Conservation (phyloP, 2,113 vertebrate species). For the Sula dactylatra region DNA sequence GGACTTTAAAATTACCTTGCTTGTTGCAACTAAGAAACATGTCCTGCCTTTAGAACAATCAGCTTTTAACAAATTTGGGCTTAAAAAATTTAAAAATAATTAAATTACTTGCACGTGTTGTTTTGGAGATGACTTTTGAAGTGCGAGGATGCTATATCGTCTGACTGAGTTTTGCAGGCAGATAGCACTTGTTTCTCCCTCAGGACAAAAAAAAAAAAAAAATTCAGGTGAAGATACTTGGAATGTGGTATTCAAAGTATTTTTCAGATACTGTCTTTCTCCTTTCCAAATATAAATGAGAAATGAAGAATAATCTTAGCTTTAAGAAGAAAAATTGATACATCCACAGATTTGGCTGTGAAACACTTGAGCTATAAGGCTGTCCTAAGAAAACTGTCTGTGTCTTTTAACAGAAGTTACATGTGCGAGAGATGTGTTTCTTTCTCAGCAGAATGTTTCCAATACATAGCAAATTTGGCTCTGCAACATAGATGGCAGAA, state of each 20-base stretch:
- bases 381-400: not conserved
- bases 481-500: not conserved
- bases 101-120: not conserved
- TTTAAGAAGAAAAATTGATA: not conserved
- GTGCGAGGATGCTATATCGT: not conserved
- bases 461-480: not conserved
- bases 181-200: not conserved
- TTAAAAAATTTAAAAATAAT: not conserved
- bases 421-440: not conserved
- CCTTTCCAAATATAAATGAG: not conserved
- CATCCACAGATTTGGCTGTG: not conserved
- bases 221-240: not conserved
- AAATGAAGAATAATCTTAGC: not conserved
- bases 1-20: not conserved
- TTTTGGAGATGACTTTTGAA: not conserved
- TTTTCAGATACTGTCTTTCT: not conserved
- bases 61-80: not conserved
- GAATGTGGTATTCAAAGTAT: not conserved
- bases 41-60: not conserved
- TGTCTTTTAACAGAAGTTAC: not conserved
- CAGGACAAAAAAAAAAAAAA: not conserved
- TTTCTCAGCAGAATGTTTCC: not conserved
- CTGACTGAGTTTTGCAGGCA: not conserved
- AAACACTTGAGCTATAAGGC: not conserved
- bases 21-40: not conserved